phyloP scores from a whole-genome alignment of 2,113 vertebrate genomes.

The Silurus asotus region DNA sequence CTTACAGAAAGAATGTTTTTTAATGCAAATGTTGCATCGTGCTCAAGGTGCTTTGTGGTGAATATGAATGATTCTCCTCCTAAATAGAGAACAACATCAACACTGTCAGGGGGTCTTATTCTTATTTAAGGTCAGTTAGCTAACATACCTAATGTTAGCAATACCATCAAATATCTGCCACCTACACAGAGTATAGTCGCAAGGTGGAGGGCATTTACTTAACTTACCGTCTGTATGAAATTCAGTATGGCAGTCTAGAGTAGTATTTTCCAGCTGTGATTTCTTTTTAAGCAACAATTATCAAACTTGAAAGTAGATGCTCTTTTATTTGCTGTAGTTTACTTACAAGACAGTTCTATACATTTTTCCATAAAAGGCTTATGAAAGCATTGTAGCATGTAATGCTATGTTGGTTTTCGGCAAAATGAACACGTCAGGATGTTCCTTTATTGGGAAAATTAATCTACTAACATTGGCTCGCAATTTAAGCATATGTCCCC shows the following conservation, averaged over 20 bases:
- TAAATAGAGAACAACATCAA: neutral
- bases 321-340: neutral
- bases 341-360: neutral
- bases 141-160: neutral
- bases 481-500: too few relatives aligned
- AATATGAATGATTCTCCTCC: neutral
- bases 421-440: constrained; percentile 16
- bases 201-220: neutral
- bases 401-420: neutral
- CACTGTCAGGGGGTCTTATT: neutral
- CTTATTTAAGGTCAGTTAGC: neutral
- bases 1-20: too few relatives aligned
- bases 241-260: neutral
- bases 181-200: neutral
- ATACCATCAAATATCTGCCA: neutral
- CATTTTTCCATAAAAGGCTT: constrained; percentile 34
- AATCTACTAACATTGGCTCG: neutral
- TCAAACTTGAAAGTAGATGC: neutral
- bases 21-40: neutral
- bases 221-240: neutral
- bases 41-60: neutral
- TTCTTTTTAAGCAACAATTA: neutral
- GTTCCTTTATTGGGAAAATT: constrained; percentile 20
- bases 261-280: neutral
- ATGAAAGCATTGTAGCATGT: constrained; percentile 40